Conservation (phyloP, 92 coral and sea anemone genomes). For the Paramuricea clavata region DNA sequence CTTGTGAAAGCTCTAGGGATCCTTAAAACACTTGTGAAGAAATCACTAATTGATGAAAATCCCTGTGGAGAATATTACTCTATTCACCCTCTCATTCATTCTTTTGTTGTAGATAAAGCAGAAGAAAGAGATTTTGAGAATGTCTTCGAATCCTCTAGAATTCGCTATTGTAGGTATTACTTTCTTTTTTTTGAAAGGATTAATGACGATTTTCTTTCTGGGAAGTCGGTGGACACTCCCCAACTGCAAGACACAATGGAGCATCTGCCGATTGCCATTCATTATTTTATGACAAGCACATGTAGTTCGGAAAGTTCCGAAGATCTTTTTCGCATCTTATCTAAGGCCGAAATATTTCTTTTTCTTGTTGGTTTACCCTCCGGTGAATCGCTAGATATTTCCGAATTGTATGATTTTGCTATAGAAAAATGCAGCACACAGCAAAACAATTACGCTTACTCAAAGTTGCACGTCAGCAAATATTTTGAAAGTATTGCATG, state of each 20-base stretch:
- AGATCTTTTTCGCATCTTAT: slow-evolving; percentile 11
- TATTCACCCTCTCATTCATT: slow-evolving; percentile 48
- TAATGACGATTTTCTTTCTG: slow-evolving; percentile 50
- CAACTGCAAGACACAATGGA: not conserved
- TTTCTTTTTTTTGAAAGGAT: not conserved
- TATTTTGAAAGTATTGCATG: not conserved
- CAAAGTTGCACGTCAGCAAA: slow-evolving; percentile 7
- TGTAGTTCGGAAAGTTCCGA: not conserved
- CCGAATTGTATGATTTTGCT: slow-evolving; percentile 29
- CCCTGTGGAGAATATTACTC: not conserved
- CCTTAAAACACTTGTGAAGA: slow-evolving; percentile 10
- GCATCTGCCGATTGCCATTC: slow-evolving; percentile 13
- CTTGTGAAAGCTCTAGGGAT: not conserved
- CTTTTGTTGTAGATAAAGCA: slow-evolving; percentile 43
- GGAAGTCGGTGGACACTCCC: slow-evolving; percentile 6
- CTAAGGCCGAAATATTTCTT: slow-evolving; percentile 40
- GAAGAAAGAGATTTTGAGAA: slow-evolving; percentile 28
- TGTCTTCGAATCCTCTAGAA: slow-evolving; percentile 2
- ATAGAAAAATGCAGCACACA: not conserved
- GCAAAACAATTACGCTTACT: not conserved
- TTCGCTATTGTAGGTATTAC: slow-evolving; percentile 28
- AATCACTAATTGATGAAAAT: not conserved
- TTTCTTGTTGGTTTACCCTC: not conserved
- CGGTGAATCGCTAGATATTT: not conserved
- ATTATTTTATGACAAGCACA: not conserved